Conservation (phyloP, 2,113 vertebrate species). For the Anarrhichthys ocellatus region DNA sequence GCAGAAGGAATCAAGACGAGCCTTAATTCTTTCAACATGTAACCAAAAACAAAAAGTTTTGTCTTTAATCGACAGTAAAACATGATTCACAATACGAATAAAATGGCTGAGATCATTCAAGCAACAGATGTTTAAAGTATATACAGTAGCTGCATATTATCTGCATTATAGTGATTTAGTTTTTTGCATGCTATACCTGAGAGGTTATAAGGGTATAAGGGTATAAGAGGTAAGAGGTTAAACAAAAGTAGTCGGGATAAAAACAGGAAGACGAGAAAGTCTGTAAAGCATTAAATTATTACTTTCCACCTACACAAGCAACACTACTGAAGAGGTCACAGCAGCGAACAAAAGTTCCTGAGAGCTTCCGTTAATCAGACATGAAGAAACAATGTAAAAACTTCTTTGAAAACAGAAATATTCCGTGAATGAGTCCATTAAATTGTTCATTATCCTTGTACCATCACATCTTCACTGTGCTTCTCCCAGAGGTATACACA, state of each 20-base stretch:
- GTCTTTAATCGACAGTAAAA: too few species aligned
- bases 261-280: neutral
- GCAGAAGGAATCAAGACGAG: too few species aligned
- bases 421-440: neutral
- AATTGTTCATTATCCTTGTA: conserved; percentile 2
- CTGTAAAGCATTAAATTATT: neutral
- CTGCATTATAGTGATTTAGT: too few species aligned
- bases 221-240: neutral
- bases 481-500: neutral
- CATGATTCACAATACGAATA: too few species aligned
- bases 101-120: too few species aligned
- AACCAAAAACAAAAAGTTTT: too few species aligned
- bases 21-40: too few species aligned
- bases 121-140: too few species aligned
- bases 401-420: neutral
- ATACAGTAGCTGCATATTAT: too few species aligned
- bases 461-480: neutral
- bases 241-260: too few species aligned
- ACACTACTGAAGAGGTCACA: neutral
- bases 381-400: too few species aligned
- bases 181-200: too few species aligned
- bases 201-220: neutral
- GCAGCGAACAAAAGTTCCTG: neutral
- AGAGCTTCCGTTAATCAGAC: neutral
- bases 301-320: neutral